A percentile compares a stretch with the other conserved stretches of the same genome.
Conservation (phyloP, 2,797 vertebrate genomes). For the Cossypha niveicapilla region DNA sequence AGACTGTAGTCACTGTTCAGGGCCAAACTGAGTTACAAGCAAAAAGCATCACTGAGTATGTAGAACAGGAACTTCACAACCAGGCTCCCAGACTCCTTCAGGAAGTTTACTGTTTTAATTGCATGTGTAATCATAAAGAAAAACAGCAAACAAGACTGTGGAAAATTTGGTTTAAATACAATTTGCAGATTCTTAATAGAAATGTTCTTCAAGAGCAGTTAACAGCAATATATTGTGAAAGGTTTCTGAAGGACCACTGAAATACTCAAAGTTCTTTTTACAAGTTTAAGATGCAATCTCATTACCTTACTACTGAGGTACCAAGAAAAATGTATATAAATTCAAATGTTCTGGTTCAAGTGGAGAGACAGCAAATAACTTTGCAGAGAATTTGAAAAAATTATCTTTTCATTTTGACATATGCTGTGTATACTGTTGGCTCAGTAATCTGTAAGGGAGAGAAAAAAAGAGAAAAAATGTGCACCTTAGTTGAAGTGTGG, state of each 20-base stretch:
- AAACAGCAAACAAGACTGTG: not conserved
- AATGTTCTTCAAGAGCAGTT: not conserved
- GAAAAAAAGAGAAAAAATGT: not conserved
- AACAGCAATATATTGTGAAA: not conserved
- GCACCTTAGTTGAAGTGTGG: not conserved
- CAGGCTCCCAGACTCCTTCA: not conserved
- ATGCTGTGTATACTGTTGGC: not conserved
- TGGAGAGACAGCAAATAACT: not conserved
- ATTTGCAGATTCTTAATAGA: not conserved
- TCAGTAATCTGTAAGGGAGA: not conserved
- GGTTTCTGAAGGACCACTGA: not conserved
- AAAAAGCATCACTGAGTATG: not conserved
- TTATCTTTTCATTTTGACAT: not conserved
- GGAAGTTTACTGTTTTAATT: not conserved
- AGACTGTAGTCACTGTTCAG: not conserved
- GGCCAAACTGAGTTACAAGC: not conserved
- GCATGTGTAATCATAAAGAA: not conserved
- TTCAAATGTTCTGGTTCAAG: not conserved
- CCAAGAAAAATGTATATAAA: not conserved
- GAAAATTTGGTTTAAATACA: not conserved
- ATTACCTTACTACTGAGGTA: not conserved
- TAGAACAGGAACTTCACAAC: not conserved
- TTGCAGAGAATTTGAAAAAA: not conserved
- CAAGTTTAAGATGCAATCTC: not conserved
- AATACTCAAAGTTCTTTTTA: not conserved